Base-by-base conservation (phyloP, 2,888 invertebrate species). In the Polyommatus iphigenia region DNA sequence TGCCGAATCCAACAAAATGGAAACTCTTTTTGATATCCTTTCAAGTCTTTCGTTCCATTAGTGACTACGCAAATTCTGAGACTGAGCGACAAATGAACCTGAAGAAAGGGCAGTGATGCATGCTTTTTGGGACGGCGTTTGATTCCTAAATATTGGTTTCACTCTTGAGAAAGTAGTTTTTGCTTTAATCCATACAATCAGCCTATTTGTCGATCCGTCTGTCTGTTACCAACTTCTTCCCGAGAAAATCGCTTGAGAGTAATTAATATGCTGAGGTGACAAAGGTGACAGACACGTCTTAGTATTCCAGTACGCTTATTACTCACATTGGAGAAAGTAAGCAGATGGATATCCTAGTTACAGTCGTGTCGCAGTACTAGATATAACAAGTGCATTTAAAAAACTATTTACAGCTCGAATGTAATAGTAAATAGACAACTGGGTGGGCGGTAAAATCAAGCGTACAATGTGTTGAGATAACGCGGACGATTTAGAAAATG, bases 401-500 rank as follows among this genome's bases (percentile, higher is more conserved):
- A 75, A 50, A 18, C 29, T 75, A 54, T 75, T 50, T 29, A 75
- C 18, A 75, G 18, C 54, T 75, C 73, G 20, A 50, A 20, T 29
- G 54, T 29, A 54, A 54, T n/a, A n/a, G n/a, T n/a, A n/a, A n/a
- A n/a, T 71, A 73, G 54, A 78, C 32, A 50, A 20, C 50, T 77
- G 76, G 73, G 78, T 62, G 41, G 71, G 78, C 67, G 77, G 76
- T 72, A 77, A 78, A 78, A 79, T 78, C 75, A 78, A 71, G 78
- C 71, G 78, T 76, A 78, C 79, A 78, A 78, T 80, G 81, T 82
- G 82, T 81, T 82, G 81, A 81, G 83, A 82, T 82, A 81, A 82
- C 83, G 81, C 81, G 82, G 83, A 80, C 78, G 80, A 81, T 82
- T 80, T 82, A 78, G 78, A 79, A 82, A 81, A 82, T 81, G 81